These are phyloP conservation scores for Asobara japonica DNA, from an alignment of 1,140 invertebrate genomes.

Conservation along the genomic window DNA sequence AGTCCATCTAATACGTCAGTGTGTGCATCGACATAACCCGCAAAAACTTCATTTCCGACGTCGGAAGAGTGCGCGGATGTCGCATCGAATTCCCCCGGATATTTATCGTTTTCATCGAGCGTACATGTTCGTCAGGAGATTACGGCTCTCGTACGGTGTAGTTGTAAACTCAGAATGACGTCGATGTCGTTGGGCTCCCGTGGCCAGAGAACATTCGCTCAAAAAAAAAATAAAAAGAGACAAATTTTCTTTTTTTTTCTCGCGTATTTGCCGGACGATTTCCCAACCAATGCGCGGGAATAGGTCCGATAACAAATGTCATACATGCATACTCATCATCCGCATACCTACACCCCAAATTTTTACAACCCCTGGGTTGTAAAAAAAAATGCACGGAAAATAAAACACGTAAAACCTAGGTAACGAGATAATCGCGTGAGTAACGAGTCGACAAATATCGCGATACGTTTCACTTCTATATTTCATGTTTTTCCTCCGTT, in stretches of 20 bases:
- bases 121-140: constrained; percentile 7
- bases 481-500: neutral
- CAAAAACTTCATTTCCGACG: constrained; percentile 2
- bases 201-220: no score
- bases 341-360: neutral
- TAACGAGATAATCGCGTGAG: constrained; percentile 13
- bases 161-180: constrained; percentile 6
- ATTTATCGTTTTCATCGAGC: constrained; percentile 7
- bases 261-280: neutral
- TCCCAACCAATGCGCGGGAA: neutral
- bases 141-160: neutral
- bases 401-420: neutral
- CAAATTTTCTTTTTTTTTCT: neutral
- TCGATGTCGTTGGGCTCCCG: neutral
- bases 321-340: neutral
- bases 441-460: constrained; percentile 18
- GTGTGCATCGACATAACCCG: neutral
- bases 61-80: constrained; percentile 1
- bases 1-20: neutral
- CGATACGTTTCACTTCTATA: neutral
- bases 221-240: neutral
- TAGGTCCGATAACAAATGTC: neutral
- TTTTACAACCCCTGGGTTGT: neutral
- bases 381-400: neutral
- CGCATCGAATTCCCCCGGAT: constrained; percentile 2